Conservation (phyloP, 2,888 invertebrate species). For the Nomada fabriciana region DNA sequence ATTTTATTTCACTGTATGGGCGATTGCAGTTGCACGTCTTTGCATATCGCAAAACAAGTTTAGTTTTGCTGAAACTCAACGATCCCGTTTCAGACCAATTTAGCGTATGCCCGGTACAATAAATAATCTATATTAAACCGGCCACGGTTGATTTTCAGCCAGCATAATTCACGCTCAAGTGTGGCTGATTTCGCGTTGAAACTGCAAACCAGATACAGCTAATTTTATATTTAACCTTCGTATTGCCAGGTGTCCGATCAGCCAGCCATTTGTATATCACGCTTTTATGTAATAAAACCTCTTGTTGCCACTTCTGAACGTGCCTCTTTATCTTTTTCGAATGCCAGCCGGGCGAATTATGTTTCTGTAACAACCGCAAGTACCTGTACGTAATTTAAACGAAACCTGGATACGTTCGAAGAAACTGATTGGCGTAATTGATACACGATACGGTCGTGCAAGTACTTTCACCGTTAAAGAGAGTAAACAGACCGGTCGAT, state of each 20-base stretch:
- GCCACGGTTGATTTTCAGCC: slow-evolving; percentile 11
- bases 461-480: slow-evolving; percentile 42
- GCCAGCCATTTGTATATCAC: neutral
- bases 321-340: neutral
- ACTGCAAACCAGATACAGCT: slow-evolving; percentile 41
- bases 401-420: neutral
- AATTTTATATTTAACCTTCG: slow-evolving; percentile 48
- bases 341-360: neutral
- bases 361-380: neutral
- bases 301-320: neutral
- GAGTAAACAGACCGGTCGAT: slow-evolving; percentile 35
- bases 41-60: neutral
- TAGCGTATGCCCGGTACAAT: neutral
- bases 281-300: slow-evolving; percentile 16
- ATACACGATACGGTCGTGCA: slow-evolving; percentile 20
- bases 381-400: neutral
- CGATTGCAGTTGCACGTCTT: neutral
- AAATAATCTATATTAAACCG: slow-evolving; percentile 34
- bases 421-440: slow-evolving; percentile 35
- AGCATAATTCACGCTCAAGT: slow-evolving; percentile 24
- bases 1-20: neutral
- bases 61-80: neutral
- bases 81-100: neutral
- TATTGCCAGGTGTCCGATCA: slow-evolving; percentile 16
- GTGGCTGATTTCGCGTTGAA: slow-evolving; percentile 19